Evolutionary conservation across 2,797 vertebrate species (phyloP).

Genomic region (Spatula clypeata): DNA sequence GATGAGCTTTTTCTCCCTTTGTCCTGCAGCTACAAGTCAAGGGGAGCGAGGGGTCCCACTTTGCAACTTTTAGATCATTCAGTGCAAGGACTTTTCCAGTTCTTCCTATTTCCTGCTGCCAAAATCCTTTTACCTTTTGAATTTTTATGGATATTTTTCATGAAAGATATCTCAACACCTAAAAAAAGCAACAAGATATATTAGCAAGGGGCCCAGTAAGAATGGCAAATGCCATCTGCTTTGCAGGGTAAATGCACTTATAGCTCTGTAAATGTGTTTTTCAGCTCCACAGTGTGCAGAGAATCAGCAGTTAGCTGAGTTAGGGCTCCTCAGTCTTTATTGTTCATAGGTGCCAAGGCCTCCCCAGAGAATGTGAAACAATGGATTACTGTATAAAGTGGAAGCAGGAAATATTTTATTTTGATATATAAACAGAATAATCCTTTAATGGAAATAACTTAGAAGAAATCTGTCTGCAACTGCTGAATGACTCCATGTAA

Average conservation of each 20-base stretch:
- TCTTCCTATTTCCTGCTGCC: not conserved
- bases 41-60: not conserved
- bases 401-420: constrained; percentile 30
- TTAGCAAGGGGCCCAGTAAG: not conserved
- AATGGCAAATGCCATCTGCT: not conserved
- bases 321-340: constrained; percentile 1
- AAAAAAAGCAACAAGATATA: not conserved
- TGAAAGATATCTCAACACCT: not conserved
- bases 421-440: constrained; percentile 16
- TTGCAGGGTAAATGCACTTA: not conserved
- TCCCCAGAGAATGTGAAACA: constrained; percentile 3
- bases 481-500: not conserved
- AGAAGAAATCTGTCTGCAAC: not conserved
- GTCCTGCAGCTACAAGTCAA: not conserved
- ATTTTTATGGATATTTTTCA: not conserved
- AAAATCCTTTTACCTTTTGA: not conserved
- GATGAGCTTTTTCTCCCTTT: not conserved
- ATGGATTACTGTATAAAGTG: not conserved
- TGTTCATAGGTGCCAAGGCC: not conserved
- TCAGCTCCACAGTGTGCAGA: not conserved
- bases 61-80: not conserved
- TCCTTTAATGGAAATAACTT: not conserved
- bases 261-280: not conserved
- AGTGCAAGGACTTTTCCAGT: not conserved
- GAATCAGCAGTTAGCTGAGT: not conserved